phyloP scores from a whole-genome alignment of 92 coral and sea anemone genomes.

The Porites cylindrica region DNA sequence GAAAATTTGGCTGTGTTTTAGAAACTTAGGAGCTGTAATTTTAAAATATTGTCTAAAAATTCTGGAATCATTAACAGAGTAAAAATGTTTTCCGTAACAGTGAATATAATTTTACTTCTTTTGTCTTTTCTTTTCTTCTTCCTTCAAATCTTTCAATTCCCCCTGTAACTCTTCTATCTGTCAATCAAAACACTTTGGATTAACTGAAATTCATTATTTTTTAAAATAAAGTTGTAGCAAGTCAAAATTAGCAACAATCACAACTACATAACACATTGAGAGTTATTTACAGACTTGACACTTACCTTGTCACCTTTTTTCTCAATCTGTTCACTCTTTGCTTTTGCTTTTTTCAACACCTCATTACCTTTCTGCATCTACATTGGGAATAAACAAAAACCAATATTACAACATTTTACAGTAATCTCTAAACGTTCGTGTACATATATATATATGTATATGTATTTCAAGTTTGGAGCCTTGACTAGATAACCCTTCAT shows the following conservation, averaged over 20 bases:
- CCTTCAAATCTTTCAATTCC: constrained; percentile 87
- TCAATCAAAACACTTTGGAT: neutral
- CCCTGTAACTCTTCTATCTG: constrained; percentile 87
- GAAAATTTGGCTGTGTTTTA: no score
- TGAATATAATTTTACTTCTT: constrained; percentile 69
- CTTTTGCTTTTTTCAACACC: constrained; percentile 68
- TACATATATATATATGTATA: neutral
- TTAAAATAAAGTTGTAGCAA: no score
- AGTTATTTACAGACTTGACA: neutral
- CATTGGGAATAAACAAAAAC: neutral
- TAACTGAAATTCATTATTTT: no score
- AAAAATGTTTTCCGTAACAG: no score
- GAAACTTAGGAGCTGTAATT: no score
- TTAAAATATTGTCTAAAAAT: no score
- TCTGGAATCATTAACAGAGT: no score
- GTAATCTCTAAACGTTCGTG: neutral
- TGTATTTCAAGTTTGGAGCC: no score
- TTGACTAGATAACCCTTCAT: no score
- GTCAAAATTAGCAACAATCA: no score
- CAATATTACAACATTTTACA: no score
- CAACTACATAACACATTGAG: no score
- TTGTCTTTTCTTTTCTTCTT: constrained; percentile 84
- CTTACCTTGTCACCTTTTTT: constrained; percentile 75
- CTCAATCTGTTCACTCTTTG: constrained; percentile 83
- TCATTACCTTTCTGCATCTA: constrained; percentile 76